These are phyloP conservation scores for Elephantulus edwardii DNA, from an alignment of 2,113 vertebrate species.

Conservation along the genomic window DNA sequence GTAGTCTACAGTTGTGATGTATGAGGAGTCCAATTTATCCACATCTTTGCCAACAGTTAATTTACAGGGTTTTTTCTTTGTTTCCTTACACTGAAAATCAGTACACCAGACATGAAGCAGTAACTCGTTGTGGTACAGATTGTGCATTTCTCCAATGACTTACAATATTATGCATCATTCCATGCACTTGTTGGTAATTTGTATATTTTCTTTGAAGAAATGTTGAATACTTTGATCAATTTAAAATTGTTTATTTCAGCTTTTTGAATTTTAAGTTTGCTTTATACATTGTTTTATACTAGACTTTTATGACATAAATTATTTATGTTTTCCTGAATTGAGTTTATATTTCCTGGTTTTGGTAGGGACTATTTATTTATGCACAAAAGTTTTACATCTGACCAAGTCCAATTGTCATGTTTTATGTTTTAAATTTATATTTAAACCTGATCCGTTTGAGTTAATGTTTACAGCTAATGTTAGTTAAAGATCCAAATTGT, in stretches of 20 bases:
- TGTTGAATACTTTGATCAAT: neutral
- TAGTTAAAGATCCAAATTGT: too few species aligned
- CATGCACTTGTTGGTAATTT: neutral
- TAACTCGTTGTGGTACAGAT: neutral
- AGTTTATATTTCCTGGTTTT: too few species aligned
- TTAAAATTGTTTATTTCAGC: neutral
- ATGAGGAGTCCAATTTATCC: neutral
- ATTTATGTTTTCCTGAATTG: neutral
- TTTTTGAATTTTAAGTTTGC: neutral
- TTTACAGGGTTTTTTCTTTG: neutral
- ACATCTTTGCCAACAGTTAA: neutral
- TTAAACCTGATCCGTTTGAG: too few species aligned
- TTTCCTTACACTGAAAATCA: neutral
- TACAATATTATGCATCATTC: neutral
- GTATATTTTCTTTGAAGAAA: neutral
- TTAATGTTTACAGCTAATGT: too few species aligned
- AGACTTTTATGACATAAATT: neutral
- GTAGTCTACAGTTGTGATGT: neutral
- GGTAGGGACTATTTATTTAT: too few species aligned
- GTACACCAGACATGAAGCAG: neutral
- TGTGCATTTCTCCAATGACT: neutral
- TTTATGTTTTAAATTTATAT: too few species aligned
- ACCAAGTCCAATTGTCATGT: too few species aligned
- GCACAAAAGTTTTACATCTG: too few species aligned
- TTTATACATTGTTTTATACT: neutral